A percentile compares a stretch with the other conserved stretches of the same genome.
Conservation (phyloP, 23 tunicate species). For the Trididemnum nubilum region DNA sequence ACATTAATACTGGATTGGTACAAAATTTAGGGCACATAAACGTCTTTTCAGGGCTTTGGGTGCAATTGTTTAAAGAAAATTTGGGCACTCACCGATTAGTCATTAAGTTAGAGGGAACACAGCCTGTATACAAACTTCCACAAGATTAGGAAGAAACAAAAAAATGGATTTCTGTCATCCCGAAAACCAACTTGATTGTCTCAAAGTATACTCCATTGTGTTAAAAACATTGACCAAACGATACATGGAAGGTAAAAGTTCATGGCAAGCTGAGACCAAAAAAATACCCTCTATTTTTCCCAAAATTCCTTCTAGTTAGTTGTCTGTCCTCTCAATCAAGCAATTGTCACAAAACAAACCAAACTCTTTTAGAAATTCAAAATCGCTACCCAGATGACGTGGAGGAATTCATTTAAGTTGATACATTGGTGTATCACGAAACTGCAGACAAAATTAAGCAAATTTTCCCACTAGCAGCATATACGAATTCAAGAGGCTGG, state of each 20-base stretch:
- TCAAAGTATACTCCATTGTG: not conserved
- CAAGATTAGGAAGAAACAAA: not conserved
- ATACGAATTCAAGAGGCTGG: conserved; percentile 1
- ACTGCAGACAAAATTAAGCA: not conserved
- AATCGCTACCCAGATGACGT: not conserved
- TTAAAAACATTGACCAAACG: not conserved
- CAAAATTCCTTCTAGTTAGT: not conserved
- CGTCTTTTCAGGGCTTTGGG: no score
- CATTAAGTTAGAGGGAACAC: no score
- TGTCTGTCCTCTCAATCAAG: not conserved
- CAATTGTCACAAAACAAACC: not conserved
- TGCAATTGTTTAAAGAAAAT: no score
- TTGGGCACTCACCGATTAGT: no score
- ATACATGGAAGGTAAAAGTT: not conserved
- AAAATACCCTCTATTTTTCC: not conserved
- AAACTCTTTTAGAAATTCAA: not conserved
- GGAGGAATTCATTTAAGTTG: not conserved
- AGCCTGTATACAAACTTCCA: not conserved
- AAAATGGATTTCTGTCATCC: not conserved
- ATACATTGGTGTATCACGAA: not conserved
- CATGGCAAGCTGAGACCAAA: not conserved
- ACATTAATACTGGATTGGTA: no score
- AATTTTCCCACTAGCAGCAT: not conserved
- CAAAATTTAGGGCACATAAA: no score
- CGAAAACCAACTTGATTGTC: not conserved